Conservation (phyloP, 2,888 invertebrate genomes). For the Ernsta delagoae region DNA sequence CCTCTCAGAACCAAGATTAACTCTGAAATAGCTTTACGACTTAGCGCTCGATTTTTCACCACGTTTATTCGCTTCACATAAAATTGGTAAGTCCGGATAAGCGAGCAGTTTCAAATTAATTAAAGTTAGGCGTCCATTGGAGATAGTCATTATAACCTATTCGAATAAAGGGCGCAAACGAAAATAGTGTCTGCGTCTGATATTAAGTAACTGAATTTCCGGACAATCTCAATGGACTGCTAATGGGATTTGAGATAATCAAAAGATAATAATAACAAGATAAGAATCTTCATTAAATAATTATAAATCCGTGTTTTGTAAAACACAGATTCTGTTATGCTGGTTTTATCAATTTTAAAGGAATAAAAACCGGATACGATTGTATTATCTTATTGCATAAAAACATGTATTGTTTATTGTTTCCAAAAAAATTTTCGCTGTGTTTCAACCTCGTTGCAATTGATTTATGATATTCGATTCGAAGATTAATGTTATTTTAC, state of each 20-base stretch:
- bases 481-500: too few relatives aligned
- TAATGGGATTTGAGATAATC: not conserved
- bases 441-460: too few relatives aligned
- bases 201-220: not conserved
- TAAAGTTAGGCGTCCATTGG: constrained; percentile 59
- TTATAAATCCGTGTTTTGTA: too few relatives aligned
- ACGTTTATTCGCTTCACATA: constrained; percentile 25
- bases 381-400: too few relatives aligned
- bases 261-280: too few relatives aligned
- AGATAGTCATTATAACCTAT: constrained; percentile 54
- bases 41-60: constrained; percentile 28
- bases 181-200: not conserved
- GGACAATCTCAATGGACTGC: not conserved
- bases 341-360: too few relatives aligned
- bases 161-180: constrained; percentile 13
- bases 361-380: too few relatives aligned
- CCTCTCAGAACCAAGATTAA: constrained; percentile 19
- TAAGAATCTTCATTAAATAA: too few relatives aligned
- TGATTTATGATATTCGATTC: too few relatives aligned
- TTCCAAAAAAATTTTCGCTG: too few relatives aligned
- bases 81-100: constrained; percentile 32
- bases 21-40: constrained; percentile 27
- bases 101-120: constrained; percentile 56
- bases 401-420: too few relatives aligned
- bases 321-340: too few relatives aligned